Base-by-base conservation (phyloP, 2,113 vertebrate species). In the Etia nguti region DNA sequence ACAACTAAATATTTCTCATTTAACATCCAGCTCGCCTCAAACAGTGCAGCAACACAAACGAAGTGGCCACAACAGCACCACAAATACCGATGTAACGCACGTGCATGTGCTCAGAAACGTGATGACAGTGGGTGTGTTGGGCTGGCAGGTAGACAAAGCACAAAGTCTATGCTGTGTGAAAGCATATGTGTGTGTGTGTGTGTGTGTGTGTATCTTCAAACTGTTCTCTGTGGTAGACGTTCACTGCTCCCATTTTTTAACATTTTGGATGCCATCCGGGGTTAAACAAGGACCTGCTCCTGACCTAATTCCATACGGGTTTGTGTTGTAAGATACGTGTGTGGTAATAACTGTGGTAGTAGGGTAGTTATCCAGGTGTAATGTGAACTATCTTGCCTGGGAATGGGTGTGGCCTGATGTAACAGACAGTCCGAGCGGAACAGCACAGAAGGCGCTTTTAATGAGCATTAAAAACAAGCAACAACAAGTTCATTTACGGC, bases 81-180 rank as follows among this genome's bases (percentile, higher is more conserved):
- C 86, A 52, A 88, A 88, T 43, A 89, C 73, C 79, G 43, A 86
- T 79, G 54, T 46, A 88, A 84, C 16, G 38, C 87, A 83, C 13
- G 77, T 12, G 22, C 73, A 38, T 48, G 7, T 10, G 3, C 6
- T 88, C 80, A 82, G 73, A 89, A 79, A 90, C 70, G 46, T 81
- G 89, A 93, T 92, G 82, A 90, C 79, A 82, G 82, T 87, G 88
- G 92, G 91, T 94, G 91, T 93, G 92, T 93, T 89, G 41, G 55
- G 11, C 60, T 92, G 85, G 90, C 84, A 86, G 79, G 90, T 86
- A 90, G 90, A 91, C 86, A 90, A 80, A 87, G 88, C 46, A 79
- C 88, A 88, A 93, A 31, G 87, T 92, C 87, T 88, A 79, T 43
- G 34, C 29, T 70, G 77, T n/a, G 59, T 80, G 31, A 70, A 41